Conservation (phyloP, 2,888 invertebrate genomes). For the Andrena hattorfiana region DNA sequence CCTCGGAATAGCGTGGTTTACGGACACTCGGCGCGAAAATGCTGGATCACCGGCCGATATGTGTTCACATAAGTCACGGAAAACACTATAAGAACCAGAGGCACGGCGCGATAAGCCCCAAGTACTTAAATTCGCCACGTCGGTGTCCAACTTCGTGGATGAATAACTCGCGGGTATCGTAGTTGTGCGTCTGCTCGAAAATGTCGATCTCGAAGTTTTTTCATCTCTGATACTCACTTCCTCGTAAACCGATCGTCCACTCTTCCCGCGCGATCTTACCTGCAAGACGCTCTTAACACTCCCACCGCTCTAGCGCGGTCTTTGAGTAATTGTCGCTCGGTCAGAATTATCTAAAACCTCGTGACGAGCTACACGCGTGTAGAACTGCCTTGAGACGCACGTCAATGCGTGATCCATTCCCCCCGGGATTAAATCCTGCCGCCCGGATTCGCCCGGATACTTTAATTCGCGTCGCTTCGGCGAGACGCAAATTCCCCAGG, state of each 20-base stretch:
- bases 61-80: conserved; percentile 43
- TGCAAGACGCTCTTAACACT: too few relatives aligned
- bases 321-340: too few relatives aligned
- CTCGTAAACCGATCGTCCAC: too few relatives aligned
- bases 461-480: conserved; percentile 20
- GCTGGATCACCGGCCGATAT: conserved; percentile 47
- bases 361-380: not conserved
- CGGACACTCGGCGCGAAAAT: conserved; percentile 51
- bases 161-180: conserved; percentile 36
- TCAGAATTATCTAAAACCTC: not conserved
- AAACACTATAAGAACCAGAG: conserved; percentile 40
- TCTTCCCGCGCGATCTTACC: too few relatives aligned
- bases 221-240: too few relatives aligned
- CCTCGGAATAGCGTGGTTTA: conserved; percentile 36
- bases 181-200: not conserved
- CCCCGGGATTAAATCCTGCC: not conserved
- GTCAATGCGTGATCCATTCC: not conserved
- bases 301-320: too few relatives aligned
- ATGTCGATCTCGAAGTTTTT: not conserved
- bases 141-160: conserved; percentile 42
- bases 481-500: conserved; percentile 30
- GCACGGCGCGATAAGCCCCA: conserved; percentile 29
- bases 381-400: not conserved
- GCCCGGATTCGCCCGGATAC: conserved; percentile 7
- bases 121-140: conserved; percentile 24